Conservation (phyloP, 2,888 invertebrate genomes). For the Caenorhabditis afra region DNA sequence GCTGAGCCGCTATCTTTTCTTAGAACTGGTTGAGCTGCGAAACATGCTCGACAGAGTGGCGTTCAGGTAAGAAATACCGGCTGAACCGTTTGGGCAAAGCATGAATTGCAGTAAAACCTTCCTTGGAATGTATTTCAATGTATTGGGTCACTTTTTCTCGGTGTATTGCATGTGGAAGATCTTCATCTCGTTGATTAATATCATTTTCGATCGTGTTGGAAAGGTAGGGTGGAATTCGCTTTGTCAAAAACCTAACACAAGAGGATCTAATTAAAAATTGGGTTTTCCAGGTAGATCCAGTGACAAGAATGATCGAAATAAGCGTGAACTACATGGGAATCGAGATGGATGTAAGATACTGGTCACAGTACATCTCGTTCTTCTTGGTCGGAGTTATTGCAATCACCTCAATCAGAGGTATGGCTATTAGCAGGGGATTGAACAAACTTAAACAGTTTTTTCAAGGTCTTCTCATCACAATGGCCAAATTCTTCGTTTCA, state of each 20-base stretch:
- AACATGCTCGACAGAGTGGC: constrained; percentile 87
- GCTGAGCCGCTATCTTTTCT: constrained; percentile 92
- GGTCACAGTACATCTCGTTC: constrained; percentile 99
- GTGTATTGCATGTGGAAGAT: constrained; percentile 99
- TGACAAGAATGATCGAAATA: constrained; percentile 95
- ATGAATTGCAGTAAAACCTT: constrained; percentile 85
- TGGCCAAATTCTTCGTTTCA: constrained; percentile 99
- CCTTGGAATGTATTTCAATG: constrained; percentile 98
- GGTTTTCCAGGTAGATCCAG: constrained; percentile 87
- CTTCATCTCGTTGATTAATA: constrained; percentile 89
- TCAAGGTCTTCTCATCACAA: constrained; percentile 89
- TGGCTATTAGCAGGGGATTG: no score
- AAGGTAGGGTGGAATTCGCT: no score
- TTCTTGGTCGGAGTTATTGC: constrained; percentile 97
- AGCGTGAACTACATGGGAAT: constrained; percentile 96
- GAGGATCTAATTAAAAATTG: neutral
- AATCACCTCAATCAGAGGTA: constrained; percentile 93
- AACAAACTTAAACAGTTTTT: no score
- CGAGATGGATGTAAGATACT: constrained; percentile 96
- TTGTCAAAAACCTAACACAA: no score
- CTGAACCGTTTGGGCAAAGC: neutral
- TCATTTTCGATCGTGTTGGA: constrained; percentile 97
- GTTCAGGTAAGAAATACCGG: constrained; percentile 41
- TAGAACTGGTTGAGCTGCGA: constrained; percentile 95
- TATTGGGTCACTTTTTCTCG: constrained; percentile 97